Evolutionary conservation across 2,797 vertebrate genomes (phyloP).

Genomic region (Borostomias antarcticus): DNA sequence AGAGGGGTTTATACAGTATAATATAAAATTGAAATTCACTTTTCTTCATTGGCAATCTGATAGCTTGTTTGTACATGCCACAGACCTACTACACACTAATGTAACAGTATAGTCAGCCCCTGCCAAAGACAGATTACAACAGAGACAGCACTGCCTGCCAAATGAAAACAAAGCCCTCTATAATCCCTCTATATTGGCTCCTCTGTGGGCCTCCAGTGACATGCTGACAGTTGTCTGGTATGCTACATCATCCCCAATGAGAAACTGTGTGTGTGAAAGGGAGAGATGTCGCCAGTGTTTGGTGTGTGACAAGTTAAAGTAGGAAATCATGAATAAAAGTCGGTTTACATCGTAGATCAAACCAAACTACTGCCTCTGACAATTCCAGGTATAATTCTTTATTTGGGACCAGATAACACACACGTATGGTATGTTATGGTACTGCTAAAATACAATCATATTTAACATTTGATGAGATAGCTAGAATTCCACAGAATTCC

Average conservation of each 20-base stretch:
- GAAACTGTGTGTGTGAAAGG: slow-evolving; percentile 25
- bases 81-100: slow-evolving; percentile 47
- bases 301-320: no score
- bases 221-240: slow-evolving; percentile 50
- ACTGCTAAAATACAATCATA: not conserved
- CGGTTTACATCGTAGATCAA: no score
- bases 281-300: no score
- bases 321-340: slow-evolving; percentile 6
- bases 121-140: slow-evolving; percentile 62
- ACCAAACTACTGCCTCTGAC: not conserved
- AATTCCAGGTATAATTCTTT: not conserved
- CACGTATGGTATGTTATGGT: not conserved
- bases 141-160: slow-evolving; percentile 52
- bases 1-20: not conserved
- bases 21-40: slow-evolving; percentile 28
- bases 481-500: slow-evolving; percentile 7
- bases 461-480: slow-evolving; percentile 3
- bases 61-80: slow-evolving; percentile 30
- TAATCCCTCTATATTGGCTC: slow-evolving; percentile 60
- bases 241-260: slow-evolving; percentile 46
- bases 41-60: not conserved
- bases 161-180: slow-evolving; percentile 61
- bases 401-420: slow-evolving; percentile 4
- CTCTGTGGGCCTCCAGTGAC: slow-evolving; percentile 36
- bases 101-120: slow-evolving; percentile 39